phyloP scores from a whole-genome alignment of 2,888 invertebrate species.

The Pelosia muscerda region DNA sequence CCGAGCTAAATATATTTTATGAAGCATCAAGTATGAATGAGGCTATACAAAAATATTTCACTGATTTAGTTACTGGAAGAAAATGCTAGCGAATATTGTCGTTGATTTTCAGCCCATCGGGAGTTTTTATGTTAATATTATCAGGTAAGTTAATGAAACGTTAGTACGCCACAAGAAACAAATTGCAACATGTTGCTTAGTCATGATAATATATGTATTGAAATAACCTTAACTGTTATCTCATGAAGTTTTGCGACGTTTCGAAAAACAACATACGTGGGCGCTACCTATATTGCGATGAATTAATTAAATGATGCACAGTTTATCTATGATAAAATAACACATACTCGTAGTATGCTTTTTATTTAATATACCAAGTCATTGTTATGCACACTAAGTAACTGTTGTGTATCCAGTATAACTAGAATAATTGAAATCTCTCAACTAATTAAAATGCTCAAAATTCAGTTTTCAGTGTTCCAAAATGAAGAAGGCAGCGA shows the following conservation, averaged over 20 bases:
- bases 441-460: neutral
- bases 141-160: neutral
- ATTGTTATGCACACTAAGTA: neutral
- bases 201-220: conserved; percentile 30
- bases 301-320: conserved; percentile 24
- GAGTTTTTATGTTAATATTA: neutral
- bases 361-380: neutral
- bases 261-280: conserved; percentile 24
- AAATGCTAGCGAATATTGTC: no score
- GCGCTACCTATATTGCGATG: conserved; percentile 25
- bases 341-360: conserved; percentile 7
- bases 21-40: no score
- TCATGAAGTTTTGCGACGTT: conserved; percentile 29
- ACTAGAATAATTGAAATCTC: neutral
- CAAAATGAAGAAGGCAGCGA: no score
- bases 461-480: no score
- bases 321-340: conserved; percentile 20
- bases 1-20: no score
- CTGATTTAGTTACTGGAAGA: no score
- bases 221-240: conserved; percentile 21
- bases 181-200: conserved; percentile 8
- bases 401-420: neutral
- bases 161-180: conserved; percentile 3
- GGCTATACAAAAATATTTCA: no score
- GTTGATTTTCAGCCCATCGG: neutral